Evolutionary conservation across 1,140 invertebrate species (phyloP).

Genomic region (Copidosoma floridanum): DNA sequence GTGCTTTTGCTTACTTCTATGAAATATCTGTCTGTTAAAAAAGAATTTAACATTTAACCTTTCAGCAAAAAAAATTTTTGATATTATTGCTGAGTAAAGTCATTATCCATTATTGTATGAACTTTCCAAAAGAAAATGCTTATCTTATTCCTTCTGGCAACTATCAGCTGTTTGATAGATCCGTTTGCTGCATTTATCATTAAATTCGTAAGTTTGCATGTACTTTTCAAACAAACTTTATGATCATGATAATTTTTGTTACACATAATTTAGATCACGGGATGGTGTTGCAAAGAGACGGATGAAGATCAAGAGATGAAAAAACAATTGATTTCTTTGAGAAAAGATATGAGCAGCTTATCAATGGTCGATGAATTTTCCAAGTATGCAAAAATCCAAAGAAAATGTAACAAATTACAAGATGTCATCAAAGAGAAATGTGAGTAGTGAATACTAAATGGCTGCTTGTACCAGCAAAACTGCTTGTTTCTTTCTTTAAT

Average conservation of each 20-base stretch:
- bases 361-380: conserved; percentile 63
- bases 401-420: conserved; percentile 56
- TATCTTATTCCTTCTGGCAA: conserved; percentile 5
- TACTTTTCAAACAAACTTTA: no score
- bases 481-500: conserved; percentile 3
- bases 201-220: conserved; percentile 15
- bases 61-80: background rate
- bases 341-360: conserved; percentile 53
- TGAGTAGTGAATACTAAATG: conserved; percentile 18
- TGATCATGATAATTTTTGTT: no score
- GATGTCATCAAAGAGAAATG: conserved; percentile 49
- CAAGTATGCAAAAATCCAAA: conserved; percentile 60
- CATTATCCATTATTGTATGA: no score
- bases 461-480: background rate
- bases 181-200: background rate
- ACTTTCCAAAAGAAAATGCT: no score
- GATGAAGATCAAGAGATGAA: conserved; percentile 32
- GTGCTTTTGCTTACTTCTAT: background rate
- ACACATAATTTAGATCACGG: conserved; percentile 30
- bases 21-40: background rate
- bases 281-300: conserved; percentile 32
- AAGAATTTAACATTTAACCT: background rate
- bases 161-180: conserved; percentile 8
- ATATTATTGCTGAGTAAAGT: background rate
- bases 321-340: conserved; percentile 48